A percentile compares a stretch with the other conserved stretches of the same genome.
Evolutionary conservation across 1,140 invertebrate species (phyloP).

Genomic region (Ruditapes philippinarum): DNA sequence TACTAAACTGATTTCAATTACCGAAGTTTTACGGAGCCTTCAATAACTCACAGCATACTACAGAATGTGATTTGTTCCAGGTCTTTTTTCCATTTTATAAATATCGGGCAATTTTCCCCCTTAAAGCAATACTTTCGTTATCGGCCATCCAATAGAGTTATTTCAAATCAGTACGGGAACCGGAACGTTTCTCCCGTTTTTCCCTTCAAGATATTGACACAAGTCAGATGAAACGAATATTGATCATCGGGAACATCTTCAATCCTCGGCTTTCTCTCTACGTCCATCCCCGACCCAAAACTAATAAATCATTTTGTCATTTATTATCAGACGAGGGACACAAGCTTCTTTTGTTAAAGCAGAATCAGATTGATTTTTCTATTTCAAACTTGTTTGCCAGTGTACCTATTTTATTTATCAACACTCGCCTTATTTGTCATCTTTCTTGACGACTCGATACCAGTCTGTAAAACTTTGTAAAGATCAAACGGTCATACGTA

Average conservation of each 20-base stretch:
- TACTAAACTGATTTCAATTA: too few relatives aligned
- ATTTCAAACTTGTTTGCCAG: slow-evolving; percentile 40
- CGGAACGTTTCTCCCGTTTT: neutral
- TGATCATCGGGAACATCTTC: slow-evolving; percentile 6
- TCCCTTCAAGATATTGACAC: slow-evolving; percentile 15
- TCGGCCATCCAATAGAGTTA: neutral
- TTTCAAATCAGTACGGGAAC: neutral
- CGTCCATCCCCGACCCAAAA: slow-evolving; percentile 10
- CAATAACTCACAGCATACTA: too few relatives aligned
- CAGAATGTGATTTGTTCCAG: too few relatives aligned
- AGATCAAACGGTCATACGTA: neutral
- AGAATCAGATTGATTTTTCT: slow-evolving; percentile 36
- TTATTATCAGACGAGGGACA: slow-evolving; percentile 39
- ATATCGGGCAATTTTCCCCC: too few relatives aligned
- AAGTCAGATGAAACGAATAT: slow-evolving; percentile 20
- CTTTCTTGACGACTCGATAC: neutral
- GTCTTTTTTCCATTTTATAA: too few relatives aligned
- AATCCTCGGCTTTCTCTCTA: neutral
- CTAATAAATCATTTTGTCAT: slow-evolving; percentile 52
- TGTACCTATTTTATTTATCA: slow-evolving; percentile 36
- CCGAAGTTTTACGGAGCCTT: too few relatives aligned
- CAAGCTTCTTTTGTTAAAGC: slow-evolving; percentile 27
- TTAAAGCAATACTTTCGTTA: too few relatives aligned
- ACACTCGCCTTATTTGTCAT: neutral
- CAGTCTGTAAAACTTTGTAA: neutral